Evolutionary conservation across 2,113 vertebrate species (phyloP).

Genomic region (Halichoerus grypus): DNA sequence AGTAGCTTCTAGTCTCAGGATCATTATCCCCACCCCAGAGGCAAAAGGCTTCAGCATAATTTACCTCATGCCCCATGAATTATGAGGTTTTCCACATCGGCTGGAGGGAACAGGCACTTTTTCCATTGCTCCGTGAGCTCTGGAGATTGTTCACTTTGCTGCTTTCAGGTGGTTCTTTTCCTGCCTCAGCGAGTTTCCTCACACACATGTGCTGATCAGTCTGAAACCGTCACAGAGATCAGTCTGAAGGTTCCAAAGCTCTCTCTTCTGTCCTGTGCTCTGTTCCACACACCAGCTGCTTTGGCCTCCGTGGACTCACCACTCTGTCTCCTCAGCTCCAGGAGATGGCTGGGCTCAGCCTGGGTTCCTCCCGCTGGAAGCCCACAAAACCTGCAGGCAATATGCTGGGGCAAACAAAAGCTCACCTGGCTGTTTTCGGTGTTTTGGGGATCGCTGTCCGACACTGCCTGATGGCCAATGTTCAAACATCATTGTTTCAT

Average conservation of each 20-base stretch:
- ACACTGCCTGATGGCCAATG: neutral
- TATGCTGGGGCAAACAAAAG: neutral
- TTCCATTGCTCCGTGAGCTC: neutral
- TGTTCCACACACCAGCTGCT: neutral
- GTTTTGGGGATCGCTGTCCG: neutral
- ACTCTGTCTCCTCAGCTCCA: neutral
- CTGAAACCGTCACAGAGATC: neutral
- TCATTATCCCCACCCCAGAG: neutral
- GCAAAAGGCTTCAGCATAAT: neutral
- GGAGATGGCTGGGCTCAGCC: neutral
- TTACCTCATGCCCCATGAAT: neutral
- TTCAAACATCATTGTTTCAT: neutral
- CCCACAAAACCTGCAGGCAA: neutral
- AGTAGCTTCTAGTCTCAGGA: neutral
- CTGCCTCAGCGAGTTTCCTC: neutral
- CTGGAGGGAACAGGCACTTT: neutral
- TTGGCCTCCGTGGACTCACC: neutral
- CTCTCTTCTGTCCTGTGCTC: neutral
- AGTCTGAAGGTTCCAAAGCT: neutral
- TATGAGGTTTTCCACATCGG: neutral
- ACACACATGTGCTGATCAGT: neutral
- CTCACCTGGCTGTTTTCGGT: neutral
- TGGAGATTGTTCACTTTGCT: neutral
- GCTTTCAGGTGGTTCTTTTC: neutral
- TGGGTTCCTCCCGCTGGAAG: neutral